Evolutionary conservation across 2,888 invertebrate species (phyloP), one percentile per base, ranked within the genome.

Genomic region (Ornithoptera alexandrae): DNA sequence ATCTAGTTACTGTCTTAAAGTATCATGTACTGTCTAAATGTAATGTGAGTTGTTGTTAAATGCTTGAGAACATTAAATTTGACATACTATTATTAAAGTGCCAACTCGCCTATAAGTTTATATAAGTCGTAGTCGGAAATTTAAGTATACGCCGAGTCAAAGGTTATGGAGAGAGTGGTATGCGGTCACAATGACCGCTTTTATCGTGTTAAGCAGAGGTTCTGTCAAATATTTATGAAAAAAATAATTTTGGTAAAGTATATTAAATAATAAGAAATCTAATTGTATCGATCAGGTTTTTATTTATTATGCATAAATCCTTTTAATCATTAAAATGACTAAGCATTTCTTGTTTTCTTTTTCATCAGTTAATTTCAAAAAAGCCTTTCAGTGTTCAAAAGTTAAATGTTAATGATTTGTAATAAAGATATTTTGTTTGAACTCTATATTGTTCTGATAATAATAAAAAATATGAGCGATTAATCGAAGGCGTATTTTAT

Each of bases 91-190:
- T 69, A 65, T 70, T 56, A 63, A 53, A 67, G 57, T 67, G 59
- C 59, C 70, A 70, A 63, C 66, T 63, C 60, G 53, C 20, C 56
- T 59, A 67, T 42, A 72, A 57, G 42, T 71, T 79, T 79, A 72
- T 74, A 73, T 76, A 77, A 78, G 73, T 63, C 59, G 67, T 68
- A 65, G 72, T 71, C 62, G 78, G 78, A 77, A 76, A 73, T 62
- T 63, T 64, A 50, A 57, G 53, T 56, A 71, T 70, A 75, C 77
- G 72, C 73, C 75, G 72, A 76, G 84, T 81, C 82, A 84, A 77
- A 85, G 87, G 84, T 86, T 82, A 76, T 58, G 75, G 86, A 84
- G 88, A 88, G 83, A 87, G 87, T 79, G 75, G 75, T 76, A 78
- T 77, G 78, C 76, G 65, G 66, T 64, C 69, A 68, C 72, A 69